These are phyloP conservation scores for Salvelinus alpinus DNA, from an alignment of 2,113 vertebrate species.

Conservation along the genomic window DNA sequence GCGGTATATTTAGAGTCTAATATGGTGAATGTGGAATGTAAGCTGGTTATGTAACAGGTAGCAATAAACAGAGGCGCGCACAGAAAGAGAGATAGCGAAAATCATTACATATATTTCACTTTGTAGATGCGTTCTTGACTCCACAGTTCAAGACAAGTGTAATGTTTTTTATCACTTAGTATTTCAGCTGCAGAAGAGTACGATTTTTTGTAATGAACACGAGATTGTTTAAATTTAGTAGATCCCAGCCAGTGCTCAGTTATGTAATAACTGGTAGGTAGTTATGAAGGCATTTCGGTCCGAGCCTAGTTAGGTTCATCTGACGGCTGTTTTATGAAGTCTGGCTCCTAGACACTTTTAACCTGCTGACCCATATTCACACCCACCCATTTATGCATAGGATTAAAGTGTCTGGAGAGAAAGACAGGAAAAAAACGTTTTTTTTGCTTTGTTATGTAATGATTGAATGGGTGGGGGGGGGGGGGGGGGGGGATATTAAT, in stretches of 20 bases:
- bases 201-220: slow-evolving; percentile 7
- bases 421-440: slow-evolving; percentile 64
- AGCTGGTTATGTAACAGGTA: slow-evolving; percentile 97
- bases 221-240: slow-evolving; percentile 59
- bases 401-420: slow-evolving; percentile 71
- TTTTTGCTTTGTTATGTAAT: slow-evolving; percentile 18
- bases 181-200: neutral
- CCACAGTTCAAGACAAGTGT: neutral
- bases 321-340: slow-evolving; percentile 50
- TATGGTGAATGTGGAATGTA: slow-evolving; percentile 89
- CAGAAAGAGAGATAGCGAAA: slow-evolving; percentile 53
- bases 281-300: slow-evolving; percentile 39
- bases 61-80: slow-evolving; percentile 86
- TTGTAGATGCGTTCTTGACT: slow-evolving; percentile 12
- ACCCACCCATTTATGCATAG: slow-evolving; percentile 63
- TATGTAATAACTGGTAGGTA: slow-evolving; percentile 76
- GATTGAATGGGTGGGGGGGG: too few species aligned
- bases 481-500: neutral
- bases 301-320: slow-evolving; percentile 55
- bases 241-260: slow-evolving; percentile 56
- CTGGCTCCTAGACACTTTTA: slow-evolving; percentile 75
- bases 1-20: slow-evolving; percentile 88
- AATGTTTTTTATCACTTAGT: neutral
- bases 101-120: slow-evolving; percentile 48
- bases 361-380: slow-evolving; percentile 81